A percentile compares a stretch with the other conserved stretches of the same genome.
These are phyloP conservation scores for Campoplex capitator DNA, from an alignment of 2,888 invertebrate species.

Conservation along the genomic window DNA sequence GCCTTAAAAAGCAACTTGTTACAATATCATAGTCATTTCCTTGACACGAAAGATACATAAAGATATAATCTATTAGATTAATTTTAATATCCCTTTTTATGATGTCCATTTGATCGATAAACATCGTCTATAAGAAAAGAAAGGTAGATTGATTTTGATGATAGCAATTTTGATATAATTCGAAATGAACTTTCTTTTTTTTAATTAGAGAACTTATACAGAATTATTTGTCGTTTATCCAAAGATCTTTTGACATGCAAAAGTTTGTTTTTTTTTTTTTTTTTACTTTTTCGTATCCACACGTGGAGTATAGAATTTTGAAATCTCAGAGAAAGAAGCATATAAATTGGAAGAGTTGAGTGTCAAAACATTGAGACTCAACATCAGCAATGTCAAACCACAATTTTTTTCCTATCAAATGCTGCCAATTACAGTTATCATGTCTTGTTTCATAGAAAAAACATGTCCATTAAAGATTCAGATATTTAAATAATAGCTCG, in stretches of 20 bases:
- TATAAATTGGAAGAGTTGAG: background rate
- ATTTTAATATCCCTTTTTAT: background rate
- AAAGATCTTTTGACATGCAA: background rate
- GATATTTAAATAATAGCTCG: background rate
- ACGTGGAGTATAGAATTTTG: background rate
- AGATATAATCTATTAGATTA: background rate
- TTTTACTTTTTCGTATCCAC: background rate
- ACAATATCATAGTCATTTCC: background rate
- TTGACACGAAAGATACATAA: background rate
- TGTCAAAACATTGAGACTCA: background rate
- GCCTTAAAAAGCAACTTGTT: background rate
- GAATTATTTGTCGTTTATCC: background rate
- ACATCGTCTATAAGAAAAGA: background rate
- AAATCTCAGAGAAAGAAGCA: too few relatives aligned
- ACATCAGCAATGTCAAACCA: too few relatives aligned
- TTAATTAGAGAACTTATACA: background rate
- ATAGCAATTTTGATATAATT: background rate
- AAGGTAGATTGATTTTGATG: background rate
- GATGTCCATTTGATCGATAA: conserved; percentile 1
- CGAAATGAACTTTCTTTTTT: background rate
- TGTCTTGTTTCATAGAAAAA: background rate
- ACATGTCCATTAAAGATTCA: background rate
- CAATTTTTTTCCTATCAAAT: background rate
- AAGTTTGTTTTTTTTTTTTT: background rate
- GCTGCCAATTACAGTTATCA: background rate